These are phyloP conservation scores for Apeltes quadracus DNA, from an alignment of 2,113 vertebrate species.

Conservation along the genomic window DNA sequence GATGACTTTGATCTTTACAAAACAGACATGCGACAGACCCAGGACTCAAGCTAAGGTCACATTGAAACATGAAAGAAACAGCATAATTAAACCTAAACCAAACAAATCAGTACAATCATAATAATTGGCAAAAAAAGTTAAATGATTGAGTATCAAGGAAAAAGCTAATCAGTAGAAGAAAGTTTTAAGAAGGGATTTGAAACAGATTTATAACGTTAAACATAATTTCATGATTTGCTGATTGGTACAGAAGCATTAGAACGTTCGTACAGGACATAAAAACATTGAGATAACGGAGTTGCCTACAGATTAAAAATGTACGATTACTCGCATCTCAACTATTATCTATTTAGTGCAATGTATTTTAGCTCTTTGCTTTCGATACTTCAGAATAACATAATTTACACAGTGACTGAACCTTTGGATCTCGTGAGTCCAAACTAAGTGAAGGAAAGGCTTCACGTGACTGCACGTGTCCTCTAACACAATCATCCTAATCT, in stretches of 20 bases:
- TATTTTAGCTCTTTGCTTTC: background rate
- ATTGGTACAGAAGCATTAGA: background rate
- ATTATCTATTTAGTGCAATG: background rate
- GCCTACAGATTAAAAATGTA: background rate
- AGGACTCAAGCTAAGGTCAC: background rate
- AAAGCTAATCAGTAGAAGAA: no score
- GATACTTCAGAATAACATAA: background rate
- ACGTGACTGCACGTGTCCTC: slow-evolving; percentile 73
- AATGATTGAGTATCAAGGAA: no score
- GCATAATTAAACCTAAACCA: no score
- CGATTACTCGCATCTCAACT: background rate
- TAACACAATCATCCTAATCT: slow-evolving; percentile 77
- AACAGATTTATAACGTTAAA: no score
- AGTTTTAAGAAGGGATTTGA: no score
- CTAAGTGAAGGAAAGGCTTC: slow-evolving; percentile 21
- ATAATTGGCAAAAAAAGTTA: no score
- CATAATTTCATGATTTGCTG: background rate
- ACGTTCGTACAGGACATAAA: background rate
- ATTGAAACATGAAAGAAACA: background rate
- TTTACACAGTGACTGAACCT: background rate
- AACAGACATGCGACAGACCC: background rate
- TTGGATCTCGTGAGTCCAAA: slow-evolving; percentile 3
- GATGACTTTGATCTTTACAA: background rate
- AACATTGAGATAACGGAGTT: background rate
- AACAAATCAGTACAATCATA: background rate